These are phyloP conservation scores for Nymphicus hollandicus DNA, from an alignment of 2,113 vertebrate genomes.

Conservation along the genomic window DNA sequence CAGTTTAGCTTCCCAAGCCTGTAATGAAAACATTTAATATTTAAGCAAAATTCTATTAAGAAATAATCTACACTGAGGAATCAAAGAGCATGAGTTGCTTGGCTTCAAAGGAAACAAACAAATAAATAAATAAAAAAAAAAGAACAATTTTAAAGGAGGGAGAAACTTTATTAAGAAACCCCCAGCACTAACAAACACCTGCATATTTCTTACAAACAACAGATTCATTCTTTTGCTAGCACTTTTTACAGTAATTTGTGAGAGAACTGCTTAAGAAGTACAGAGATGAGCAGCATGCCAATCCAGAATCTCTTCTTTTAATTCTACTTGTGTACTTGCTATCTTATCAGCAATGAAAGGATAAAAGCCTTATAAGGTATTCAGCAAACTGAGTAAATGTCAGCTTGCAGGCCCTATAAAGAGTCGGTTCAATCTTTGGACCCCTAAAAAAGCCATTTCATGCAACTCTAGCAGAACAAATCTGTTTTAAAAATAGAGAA, in stretches of 20 bases:
- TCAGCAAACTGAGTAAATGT: not conserved
- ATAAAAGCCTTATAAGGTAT: not conserved
- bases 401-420: not conserved
- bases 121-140: not conserved
- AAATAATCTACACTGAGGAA: not conserved
- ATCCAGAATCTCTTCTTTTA: not conserved
- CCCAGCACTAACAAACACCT: not conserved
- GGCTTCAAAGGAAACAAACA: not conserved
- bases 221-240: not conserved
- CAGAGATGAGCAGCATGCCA: not conserved
- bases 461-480: not conserved
- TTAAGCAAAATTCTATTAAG: not conserved
- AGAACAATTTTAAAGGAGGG: not conserved
- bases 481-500: not conserved
- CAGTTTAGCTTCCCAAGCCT: constrained; percentile 89
- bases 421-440: not conserved
- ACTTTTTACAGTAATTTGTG: not conserved
- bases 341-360: not conserved
- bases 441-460: not conserved
- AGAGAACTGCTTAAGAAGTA: not conserved
- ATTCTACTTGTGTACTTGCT: not conserved
- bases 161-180: not conserved
- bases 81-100: not conserved
- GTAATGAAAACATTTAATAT: constrained; percentile 7
- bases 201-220: not conserved